Conservation (phyloP, 2,113 vertebrate genomes). For the Ia io region DNA sequence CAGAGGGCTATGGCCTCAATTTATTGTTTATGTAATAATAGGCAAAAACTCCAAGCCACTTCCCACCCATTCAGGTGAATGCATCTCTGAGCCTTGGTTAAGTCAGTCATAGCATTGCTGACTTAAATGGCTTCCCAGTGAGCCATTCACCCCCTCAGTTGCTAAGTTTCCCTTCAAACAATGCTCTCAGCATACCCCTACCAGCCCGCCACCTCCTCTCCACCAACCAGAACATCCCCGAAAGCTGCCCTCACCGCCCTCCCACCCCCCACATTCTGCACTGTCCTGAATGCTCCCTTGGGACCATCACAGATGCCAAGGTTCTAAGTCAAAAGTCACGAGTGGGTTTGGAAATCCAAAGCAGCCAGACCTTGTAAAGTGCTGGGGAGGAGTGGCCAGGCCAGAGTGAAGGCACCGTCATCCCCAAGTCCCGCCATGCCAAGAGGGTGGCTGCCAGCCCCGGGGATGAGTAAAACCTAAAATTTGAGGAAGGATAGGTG, state of each 20-base stretch:
- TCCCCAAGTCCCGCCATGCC: neutral
- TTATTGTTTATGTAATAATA: neutral
- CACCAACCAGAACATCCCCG: neutral
- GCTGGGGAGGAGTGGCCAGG: neutral
- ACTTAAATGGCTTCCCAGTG: neutral
- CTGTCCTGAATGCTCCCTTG: neutral
- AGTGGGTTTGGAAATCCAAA: constrained; percentile 65
- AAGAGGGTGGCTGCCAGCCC: constrained; percentile 3
- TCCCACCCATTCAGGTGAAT: neutral
- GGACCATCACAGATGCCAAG: constrained; percentile 63
- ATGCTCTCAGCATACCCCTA: neutral
- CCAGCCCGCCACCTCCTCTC: neutral
- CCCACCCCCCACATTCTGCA: neutral
- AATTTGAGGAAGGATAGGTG: constrained; percentile 70
- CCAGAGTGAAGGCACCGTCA: neutral
- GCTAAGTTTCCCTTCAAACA: neutral
- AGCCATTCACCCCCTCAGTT: neutral
- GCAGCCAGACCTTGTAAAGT: constrained; percentile 40
- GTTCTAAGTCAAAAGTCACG: constrained; percentile 59
- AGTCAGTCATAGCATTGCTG: neutral
- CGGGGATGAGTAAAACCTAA: constrained; percentile 71
- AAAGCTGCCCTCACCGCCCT: neutral
- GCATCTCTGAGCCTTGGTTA: neutral
- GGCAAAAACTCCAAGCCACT: neutral
- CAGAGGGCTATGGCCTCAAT: neutral